A percentile compares a stretch with the other conserved stretches of the same genome.
Conservation (phyloP, 2,797 vertebrate genomes). For the Alca torda region DNA sequence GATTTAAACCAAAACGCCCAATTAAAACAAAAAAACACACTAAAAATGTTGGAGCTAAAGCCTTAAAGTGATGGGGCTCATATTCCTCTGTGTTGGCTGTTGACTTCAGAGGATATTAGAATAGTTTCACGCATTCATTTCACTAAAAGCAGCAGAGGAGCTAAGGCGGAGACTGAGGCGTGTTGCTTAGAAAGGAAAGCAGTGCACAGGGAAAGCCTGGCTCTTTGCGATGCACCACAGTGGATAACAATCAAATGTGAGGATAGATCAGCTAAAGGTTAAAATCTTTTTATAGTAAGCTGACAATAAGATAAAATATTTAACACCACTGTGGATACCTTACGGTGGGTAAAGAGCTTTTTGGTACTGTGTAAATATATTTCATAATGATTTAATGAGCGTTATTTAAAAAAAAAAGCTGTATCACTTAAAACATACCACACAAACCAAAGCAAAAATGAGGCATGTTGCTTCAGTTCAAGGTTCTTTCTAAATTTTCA, state of each 20-base stretch:
- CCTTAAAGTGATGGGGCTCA: not conserved
- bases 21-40: not conserved
- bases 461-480: not conserved
- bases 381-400: slow-evolving; percentile 18
- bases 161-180: not conserved
- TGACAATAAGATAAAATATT: slow-evolving; percentile 8
- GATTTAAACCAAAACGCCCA: slow-evolving; percentile 53
- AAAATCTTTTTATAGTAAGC: slow-evolving; percentile 9
- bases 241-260: not conserved
- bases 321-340: not conserved
- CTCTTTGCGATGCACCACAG: not conserved
- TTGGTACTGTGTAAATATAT: not conserved
- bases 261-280: slow-evolving; percentile 8
- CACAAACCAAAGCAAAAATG: not conserved
- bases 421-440: not conserved
- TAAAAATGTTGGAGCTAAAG: not conserved
- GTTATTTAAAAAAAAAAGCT: not conserved
- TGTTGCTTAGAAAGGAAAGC: not conserved
- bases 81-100: not conserved
- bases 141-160: not conserved
- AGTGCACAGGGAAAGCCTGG: not conserved
- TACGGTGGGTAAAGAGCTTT: not conserved
- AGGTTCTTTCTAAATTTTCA: not conserved
- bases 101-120: not conserved
- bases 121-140: not conserved